These are phyloP conservation scores for Lumbricus terrestris DNA, from an alignment of 2,888 invertebrate genomes.

Conservation along the genomic window DNA sequence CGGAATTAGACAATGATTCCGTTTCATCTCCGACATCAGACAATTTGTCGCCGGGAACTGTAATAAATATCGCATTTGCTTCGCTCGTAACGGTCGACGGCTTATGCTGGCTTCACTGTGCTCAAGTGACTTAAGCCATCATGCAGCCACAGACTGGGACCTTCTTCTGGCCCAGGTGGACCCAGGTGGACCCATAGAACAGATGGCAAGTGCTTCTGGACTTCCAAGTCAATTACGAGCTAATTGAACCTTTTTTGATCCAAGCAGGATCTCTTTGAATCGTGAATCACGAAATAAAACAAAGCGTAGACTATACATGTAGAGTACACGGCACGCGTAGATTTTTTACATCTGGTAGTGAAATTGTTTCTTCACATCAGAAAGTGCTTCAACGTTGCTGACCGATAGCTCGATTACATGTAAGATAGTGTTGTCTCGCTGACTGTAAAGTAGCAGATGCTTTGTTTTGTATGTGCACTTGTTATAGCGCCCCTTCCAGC, in stretches of 20 bases:
- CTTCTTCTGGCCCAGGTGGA: background rate
- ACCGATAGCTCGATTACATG: too few species aligned
- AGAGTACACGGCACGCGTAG: too few species aligned
- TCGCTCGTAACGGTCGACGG: background rate
- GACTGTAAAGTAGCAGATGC: too few species aligned
- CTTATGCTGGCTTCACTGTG: background rate
- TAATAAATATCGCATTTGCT: background rate
- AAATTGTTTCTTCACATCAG: background rate
- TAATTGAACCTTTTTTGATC: background rate
- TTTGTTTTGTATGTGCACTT: too few species aligned
- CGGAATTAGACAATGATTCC: background rate
- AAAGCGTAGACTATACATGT: too few species aligned
- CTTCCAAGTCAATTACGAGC: background rate
- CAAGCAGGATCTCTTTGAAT: background rate
- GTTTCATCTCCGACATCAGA: background rate
- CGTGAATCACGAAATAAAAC: background rate
- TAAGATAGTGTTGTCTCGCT: too few species aligned
- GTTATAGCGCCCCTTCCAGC: too few species aligned
- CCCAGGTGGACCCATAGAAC: background rate
- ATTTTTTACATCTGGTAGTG: too few species aligned
- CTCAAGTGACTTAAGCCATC: background rate
- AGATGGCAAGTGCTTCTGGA: background rate
- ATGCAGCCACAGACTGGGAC: background rate
- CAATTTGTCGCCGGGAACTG: background rate
- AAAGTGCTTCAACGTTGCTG: background rate